Evolutionary conservation across 2,113 vertebrate species (phyloP), one percentile per base, ranked within the genome.

Genomic region (Rattus rattus): DNA sequence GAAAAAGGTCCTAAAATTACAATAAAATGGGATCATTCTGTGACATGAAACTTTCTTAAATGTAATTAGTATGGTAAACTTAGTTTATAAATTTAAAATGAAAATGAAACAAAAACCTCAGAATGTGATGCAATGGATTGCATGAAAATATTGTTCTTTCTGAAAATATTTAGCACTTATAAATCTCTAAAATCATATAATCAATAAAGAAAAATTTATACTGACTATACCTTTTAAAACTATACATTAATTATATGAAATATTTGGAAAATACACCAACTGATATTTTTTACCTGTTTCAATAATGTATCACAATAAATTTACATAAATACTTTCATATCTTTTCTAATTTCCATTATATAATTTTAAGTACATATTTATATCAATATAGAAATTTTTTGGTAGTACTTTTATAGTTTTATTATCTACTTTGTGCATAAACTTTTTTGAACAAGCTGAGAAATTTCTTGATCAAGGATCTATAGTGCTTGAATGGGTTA

Each of bases 261-360:
- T 84, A 2, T 59, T 69, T 80, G 52, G 24, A 72, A 96, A 72
- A 69, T 54, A 28, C 1, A 39, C 5, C 59, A 69, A 96, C 70
- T 65, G 13, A 87, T 86, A 54, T 94, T 92, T 94, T 92, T 28
- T 67, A 22, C 43, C 2, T 54, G 4, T 88, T 97, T 73, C 54
- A 5, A 77, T 67, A 7, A 0, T 20, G 43, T 76, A n/a, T 84
- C 3, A 75, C 75, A 81, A 33, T 56, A 13, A 76, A 67, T 91
- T 73, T 61, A 24, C n/a, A 85, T 39, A 90, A 39, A 83, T 9
- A 75, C 52, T 91, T 63, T 85, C 5, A 72, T 10, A 72, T 49
- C 52, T 6, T 94, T 86, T 13, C 36, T n/a, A 85, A 52, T 49
- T 81, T 86, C 70, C 20, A 70, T 79, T 90, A 47, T 11, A 24